phyloP scores from a whole-genome alignment of 1,140 invertebrate genomes.

The Caenorhabditis brenneri region DNA sequence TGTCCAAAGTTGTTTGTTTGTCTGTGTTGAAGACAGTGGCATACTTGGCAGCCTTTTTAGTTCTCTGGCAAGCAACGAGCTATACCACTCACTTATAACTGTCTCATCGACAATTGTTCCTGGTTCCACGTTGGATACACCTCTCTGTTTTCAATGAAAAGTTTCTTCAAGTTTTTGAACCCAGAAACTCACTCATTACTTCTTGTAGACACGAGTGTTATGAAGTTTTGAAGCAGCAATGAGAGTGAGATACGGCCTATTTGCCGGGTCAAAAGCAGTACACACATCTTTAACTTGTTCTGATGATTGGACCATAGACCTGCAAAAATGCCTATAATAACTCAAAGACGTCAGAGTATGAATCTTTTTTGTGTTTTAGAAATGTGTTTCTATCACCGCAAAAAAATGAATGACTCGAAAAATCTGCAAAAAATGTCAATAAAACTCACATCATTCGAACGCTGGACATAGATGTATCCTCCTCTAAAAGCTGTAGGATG shows the following conservation, averaged over 20 bases:
- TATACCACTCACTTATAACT: not conserved
- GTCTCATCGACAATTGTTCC: not conserved
- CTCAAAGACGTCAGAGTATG: no score
- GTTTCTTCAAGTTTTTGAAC: not conserved
- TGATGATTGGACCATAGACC: not conserved
- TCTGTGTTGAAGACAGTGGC: not conserved
- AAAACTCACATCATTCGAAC: not conserved
- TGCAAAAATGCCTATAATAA: not conserved
- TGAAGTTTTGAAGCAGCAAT: not conserved
- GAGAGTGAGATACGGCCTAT: not conserved
- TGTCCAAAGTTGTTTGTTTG: not conserved
- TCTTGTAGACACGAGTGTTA: not conserved
- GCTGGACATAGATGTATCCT: not conserved
- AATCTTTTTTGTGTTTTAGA: no score
- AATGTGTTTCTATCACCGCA: no score
- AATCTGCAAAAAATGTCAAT: no score
- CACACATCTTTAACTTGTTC: not conserved
- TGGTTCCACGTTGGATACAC: not conserved
- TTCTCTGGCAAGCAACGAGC: not conserved
- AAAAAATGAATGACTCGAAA: no score
- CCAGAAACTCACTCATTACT: not conserved
- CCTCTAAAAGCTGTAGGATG: no score
- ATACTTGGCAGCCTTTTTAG: not conserved
- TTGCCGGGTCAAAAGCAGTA: not conserved
- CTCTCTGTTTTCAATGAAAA: not conserved